Base-by-base conservation (phyloP, 2,797 vertebrate species). In the Sebastolobus alascanus region DNA sequence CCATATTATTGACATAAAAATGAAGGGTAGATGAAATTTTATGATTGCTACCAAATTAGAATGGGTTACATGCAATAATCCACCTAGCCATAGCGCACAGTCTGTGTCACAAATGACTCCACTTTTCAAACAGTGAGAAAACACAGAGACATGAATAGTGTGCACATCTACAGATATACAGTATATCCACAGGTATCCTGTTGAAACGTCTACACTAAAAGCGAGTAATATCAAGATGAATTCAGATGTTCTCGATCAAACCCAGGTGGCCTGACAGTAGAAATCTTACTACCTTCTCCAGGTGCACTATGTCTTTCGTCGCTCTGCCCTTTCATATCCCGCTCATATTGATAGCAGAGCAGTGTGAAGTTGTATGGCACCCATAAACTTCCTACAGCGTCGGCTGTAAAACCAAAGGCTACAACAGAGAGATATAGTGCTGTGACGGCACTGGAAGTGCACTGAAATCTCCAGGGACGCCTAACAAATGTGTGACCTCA, bases 401-500 rank as follows among this genome's bases (percentile, higher is more conserved):
- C 9, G 52, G 90, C 76, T 80, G 86, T 91, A 89, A 92, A 92
- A 93, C 70, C 70, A 91, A 90, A 90, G 86, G 86, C 89, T 90
- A 90, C 88, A 87, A 73, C 77, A 60, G 68, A 85, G 60, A 91
- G 91, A 90, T 93, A 85, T 71, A 89, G 87, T 81, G 69, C 76
- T 65, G 79, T 63, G 79, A 75, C 46, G 8, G 83, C 73, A 63
- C 43, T 84, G 72, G 73, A 87, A 87, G 87, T 52, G 80, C 80
- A 83, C 76, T 38, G 69, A 87, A 83, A 77, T 87, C 90, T 88
- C 87, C 29, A 46, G 85, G 84, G 92, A 89, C 65, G 22, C 74
- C 79, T 77, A 75, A 89, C 81, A 89, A 91, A 92, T 87, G 79
- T 86, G 85, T 89, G 86, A 93, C 87, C 91, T 92, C 84, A 88